Evolutionary conservation across 2,888 invertebrate genomes (phyloP), one percentile per base, ranked within the genome.

Genomic region (Mesorhabditis spiculigera): DNA sequence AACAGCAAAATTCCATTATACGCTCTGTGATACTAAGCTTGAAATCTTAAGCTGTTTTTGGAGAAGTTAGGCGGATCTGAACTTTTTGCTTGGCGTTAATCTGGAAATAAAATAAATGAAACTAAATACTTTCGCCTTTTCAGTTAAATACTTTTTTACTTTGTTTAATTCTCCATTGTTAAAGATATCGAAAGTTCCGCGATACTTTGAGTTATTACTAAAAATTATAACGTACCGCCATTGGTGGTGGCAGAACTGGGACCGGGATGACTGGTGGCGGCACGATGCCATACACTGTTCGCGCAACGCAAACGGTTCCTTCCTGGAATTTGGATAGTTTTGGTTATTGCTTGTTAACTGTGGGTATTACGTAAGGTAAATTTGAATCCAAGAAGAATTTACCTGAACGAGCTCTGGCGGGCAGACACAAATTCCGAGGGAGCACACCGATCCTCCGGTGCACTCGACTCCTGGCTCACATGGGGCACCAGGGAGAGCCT

Each of bases 391-490:
- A 50, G 10, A 50, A 50, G 8, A 50, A n/a, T 50, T 50, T 50
- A 50, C 58, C 58, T 50, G 58, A 66, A 85, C 79, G 67, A 85
- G 76, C 73, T 84, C 84, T 69, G 84, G 84, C 66, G 85, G 83
- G 76, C 85, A 85, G 71, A 84, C 75, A 73, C 85, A 85, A 45
- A 84, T 80, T 70, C 84, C 85, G 71, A 81, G 79, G 64, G 83
- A 83, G 80, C 85, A 85, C 66, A 85, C 83, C 42, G 81, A 81
- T 67, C 85, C 85, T 66, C 85, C 85, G 68, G 85, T 85, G 76
- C 85, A 85, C 73, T 84, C 84, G 71, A 84, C 84, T 78, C 84
- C 84, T 58, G 83, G 84, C 74, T 82, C 83, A 71, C 83, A 83
- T 45, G 81, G 80, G 6, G 81, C 81, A 70, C 83, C 83, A n/a